Base-by-base conservation (phyloP, 2,797 vertebrate genomes). In the Chiroxiphia lanceolata region DNA sequence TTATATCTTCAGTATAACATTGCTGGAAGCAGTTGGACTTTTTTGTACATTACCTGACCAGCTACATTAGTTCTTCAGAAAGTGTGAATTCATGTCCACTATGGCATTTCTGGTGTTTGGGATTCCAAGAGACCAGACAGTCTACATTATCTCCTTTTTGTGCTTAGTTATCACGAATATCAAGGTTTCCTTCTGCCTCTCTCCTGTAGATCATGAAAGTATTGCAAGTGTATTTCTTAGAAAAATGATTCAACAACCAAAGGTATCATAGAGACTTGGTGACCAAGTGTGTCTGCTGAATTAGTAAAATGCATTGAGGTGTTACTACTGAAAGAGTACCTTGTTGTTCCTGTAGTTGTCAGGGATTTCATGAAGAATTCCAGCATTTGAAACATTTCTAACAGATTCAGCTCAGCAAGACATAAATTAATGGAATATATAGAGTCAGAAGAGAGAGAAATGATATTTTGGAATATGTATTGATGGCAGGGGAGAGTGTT, bases 401-500 rank as follows among this genome's bases (percentile, higher is more conserved):
- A 78, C n/a, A 88, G 50, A 72, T 76, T 23, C 51, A 93, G 54
- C 38, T 94, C 53, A 74, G 51, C 54, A 87, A 95, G 36, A 67
- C 29, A 25, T 40, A 83, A 86, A 82, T 83, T 72, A 91, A 80
- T 79, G 42, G 34, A 74, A 91, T 91, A n/a, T 8, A 57, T 48
- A 87, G 90, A 87, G 84, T 81, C 57, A n/a, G 79, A 75, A 63
- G 33, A 61, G 47, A 82, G 48, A 45, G 60, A 77, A 79, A 44
- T 17, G 1, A 1, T 72, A 69, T 79, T 95, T 92, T 92, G 59
- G 75, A 92, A 31, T 90, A 23, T 57, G 86, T 81, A 48, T 45
- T 91, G 82, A 85, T 94, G 94, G 45, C 87, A 33, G 33, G 68
- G 85, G 54, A 88, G 94, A 94, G 45, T 48, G 40, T 33, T 87